Evolutionary conservation across 2,797 vertebrate genomes (phyloP).

Genomic region (Scleropages formosus): DNA sequence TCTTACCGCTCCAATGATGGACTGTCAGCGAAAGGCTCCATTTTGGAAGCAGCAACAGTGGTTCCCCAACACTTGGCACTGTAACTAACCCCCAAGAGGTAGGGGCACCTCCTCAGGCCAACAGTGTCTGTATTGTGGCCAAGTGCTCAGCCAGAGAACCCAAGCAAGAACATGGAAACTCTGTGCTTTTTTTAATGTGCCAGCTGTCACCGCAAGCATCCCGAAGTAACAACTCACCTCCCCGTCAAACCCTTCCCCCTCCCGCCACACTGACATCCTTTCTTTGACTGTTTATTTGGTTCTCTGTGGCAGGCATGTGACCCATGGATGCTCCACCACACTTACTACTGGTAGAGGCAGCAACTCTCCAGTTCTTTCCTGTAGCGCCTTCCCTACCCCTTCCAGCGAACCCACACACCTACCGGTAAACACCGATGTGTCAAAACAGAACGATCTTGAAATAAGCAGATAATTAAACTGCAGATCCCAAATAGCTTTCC

Average conservation of each 20-base stretch:
- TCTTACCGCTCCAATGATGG: slow-evolving; percentile 50
- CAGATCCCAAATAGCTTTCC: too few species aligned
- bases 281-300: slow-evolving; percentile 44
- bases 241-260: background rate
- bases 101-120: slow-evolving; percentile 11
- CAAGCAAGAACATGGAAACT: background rate
- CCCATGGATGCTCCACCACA: background rate
- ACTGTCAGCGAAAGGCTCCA: slow-evolving; percentile 43
- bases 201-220: background rate
- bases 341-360: background rate
- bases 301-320: slow-evolving; percentile 40
- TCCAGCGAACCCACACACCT: too few species aligned
- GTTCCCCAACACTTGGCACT: background rate
- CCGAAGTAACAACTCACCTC: background rate
- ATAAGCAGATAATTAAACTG: too few species aligned
- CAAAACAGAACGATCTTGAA: too few species aligned
- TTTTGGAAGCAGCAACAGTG: slow-evolving; percentile 21
- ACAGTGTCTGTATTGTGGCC: background rate
- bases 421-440: too few species aligned
- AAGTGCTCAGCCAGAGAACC: background rate
- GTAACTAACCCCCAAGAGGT: background rate
- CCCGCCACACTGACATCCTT: slow-evolving; percentile 11
- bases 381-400: too few species aligned
- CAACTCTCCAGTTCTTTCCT: too few species aligned
- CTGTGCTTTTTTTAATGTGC: background rate